Base-by-base conservation (phyloP, 2,797 vertebrate species). In the Takifugu ocellatus region DNA sequence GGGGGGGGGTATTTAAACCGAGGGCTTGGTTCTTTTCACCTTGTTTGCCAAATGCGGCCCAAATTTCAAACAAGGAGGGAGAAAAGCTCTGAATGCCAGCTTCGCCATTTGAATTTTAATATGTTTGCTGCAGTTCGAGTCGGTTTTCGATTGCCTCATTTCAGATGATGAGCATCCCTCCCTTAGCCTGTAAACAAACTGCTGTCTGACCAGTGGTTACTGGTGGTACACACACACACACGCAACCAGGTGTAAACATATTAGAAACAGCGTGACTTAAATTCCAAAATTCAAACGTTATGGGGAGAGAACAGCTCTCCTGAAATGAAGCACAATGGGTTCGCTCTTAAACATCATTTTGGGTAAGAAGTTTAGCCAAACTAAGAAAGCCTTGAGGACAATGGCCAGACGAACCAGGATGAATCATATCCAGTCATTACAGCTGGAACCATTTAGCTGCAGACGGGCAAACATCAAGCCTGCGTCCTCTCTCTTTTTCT, bases 21-120 rank as follows among this genome's bases (percentile, higher is more conserved):
- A 25, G 56, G 57, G 72, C 55, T 74, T 80, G 71, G 61, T 75
- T 78, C 66, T 69, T 74, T 78, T 81, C 75, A 78, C 79, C 77
- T 85, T 87, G 79, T 82, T 81, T 78, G 69, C 65, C 50, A 68
- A 83, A 66, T 21, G 39, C 52, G 58, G 65, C 69, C 69, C 59
- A 57, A 77, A 78, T 78, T 78, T 75, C 69, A 72, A 81, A 82
- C 77, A 69, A 54, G 66, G 54, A 50, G 64, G 50, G 63, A 49
- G 5, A 54, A 67, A 79, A 75, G 72, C 31, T 39, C 36, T 25
- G 44, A 54, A 59, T 31, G 48, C 54, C 69, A 59, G 53, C 70
- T 73, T 74, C 75, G 66, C 58, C 44, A 25, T 58, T 60, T 77
- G 80, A 68, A 81, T 85, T 61, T 73, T 70, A 82, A 79, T 82